Percentiles rank a stretch among this genome's conserved stretches.
phyloP scores from a whole-genome alignment of 1,140 invertebrate genomes.

The Argopecten irradians region DNA sequence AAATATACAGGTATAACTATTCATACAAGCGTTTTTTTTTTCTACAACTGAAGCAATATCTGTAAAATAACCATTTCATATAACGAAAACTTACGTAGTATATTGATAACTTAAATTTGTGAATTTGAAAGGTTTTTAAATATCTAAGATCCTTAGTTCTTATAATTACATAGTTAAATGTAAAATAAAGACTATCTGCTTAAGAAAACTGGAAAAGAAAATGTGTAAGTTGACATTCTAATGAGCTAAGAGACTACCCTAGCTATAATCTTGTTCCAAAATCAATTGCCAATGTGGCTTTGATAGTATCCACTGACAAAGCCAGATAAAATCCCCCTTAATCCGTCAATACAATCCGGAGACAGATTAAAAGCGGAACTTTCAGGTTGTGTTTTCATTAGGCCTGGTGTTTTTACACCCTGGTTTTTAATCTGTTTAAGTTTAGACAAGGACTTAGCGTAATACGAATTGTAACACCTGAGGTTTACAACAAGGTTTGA shows the following conservation, averaged over 20 bases:
- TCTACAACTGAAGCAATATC: no score
- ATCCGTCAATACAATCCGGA: neutral
- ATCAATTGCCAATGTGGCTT: neutral
- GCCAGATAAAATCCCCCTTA: neutral
- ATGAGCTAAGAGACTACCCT: neutral
- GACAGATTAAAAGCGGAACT: neutral
- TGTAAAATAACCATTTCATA: no score
- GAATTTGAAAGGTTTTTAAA: no score
- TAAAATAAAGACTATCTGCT: no score
- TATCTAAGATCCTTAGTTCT: no score
- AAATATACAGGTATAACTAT: no score
- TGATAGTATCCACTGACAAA: neutral
- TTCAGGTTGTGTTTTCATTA: neutral
- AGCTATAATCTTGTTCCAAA: conserved; percentile 10
- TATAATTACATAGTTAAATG: no score
- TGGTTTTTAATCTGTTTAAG: conserved; percentile 18
- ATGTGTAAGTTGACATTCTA: neutral
- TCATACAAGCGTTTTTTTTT: no score
- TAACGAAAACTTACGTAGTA: no score
- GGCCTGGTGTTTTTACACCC: neutral
- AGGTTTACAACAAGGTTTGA: neutral
- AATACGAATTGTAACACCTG: no score
- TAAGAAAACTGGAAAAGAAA: neutral
- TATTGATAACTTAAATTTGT: no score
- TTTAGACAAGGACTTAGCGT: neutral